Evolutionary conservation across 2,888 invertebrate genomes (phyloP).

Genomic region (Brenthis daphne): DNA sequence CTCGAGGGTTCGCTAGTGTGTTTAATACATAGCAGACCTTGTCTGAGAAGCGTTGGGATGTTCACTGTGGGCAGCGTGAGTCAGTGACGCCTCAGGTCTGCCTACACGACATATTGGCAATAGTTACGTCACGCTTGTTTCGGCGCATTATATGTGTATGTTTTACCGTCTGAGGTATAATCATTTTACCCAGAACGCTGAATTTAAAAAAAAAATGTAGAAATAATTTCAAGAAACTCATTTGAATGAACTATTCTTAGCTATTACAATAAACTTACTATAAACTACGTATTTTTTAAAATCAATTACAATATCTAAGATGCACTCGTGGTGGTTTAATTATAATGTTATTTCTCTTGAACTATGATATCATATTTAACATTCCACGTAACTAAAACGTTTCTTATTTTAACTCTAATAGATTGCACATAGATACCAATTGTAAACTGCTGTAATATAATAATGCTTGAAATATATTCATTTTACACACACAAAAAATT

Average conservation of each 20-base stretch:
- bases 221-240: too few relatives aligned
- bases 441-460: too few relatives aligned
- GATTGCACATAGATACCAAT: too few relatives aligned
- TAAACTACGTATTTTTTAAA: background rate
- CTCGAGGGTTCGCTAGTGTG: background rate
- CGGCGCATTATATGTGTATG: background rate
- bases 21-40: background rate
- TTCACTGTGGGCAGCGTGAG: constrained; percentile 19
- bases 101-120: constrained; percentile 8
- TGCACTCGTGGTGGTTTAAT: background rate
- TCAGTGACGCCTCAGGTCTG: constrained; percentile 22
- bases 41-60: constrained; percentile 1
- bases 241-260: background rate
- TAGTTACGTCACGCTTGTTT: constrained; percentile 4
- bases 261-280: background rate
- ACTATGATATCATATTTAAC: constrained; percentile 10
- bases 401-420: too few relatives aligned
- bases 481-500: too few relatives aligned
- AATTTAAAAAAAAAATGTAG: too few relatives aligned
- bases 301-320: background rate
- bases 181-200: background rate
- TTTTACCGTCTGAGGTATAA: background rate
- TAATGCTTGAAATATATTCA: too few relatives aligned
- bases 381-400: background rate
- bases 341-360: background rate